Evolutionary conservation across 2,888 invertebrate genomes (phyloP).

Genomic region (Hypercompe scribonia): DNA sequence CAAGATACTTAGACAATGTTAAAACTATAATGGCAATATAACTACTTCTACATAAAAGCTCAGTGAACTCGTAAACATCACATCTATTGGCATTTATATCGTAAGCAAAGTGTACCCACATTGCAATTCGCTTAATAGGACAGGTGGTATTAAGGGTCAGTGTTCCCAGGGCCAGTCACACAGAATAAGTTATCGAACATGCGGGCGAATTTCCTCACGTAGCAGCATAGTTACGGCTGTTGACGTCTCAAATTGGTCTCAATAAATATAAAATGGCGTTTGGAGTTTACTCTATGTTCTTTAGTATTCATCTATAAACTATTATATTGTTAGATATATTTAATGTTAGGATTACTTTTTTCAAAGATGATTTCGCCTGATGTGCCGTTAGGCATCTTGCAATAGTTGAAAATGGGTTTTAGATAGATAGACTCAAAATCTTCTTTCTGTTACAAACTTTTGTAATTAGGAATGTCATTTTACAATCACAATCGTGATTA

Average conservation of each 20-base stretch:
- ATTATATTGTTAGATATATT: not conserved
- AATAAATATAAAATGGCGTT: constrained; percentile 33
- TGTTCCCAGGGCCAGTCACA: constrained; percentile 32
- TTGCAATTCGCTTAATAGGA: constrained; percentile 26
- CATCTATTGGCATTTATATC: constrained; percentile 17
- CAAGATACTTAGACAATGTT: no score
- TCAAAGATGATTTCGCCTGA: no score
- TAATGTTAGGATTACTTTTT: no score
- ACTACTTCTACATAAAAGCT: not conserved
- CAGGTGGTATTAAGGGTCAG: constrained; percentile 52
- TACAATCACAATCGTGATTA: not conserved
- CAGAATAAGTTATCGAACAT: constrained; percentile 45
- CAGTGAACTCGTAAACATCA: constrained; percentile 7
- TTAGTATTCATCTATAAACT: not conserved
- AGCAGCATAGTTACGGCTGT: constrained; percentile 11
- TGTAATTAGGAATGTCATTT: no score
- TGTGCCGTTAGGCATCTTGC: no score
- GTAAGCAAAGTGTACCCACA: constrained; percentile 17
- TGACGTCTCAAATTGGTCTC: constrained; percentile 28
- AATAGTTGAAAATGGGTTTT: not conserved
- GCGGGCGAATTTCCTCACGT: constrained; percentile 48
- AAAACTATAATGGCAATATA: not conserved
- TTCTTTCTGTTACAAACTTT: not conserved
- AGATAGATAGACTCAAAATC: not conserved
- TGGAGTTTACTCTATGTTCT: not conserved